Base-by-base conservation (phyloP, 2,888 invertebrate species). In the Chesias legatella region DNA sequence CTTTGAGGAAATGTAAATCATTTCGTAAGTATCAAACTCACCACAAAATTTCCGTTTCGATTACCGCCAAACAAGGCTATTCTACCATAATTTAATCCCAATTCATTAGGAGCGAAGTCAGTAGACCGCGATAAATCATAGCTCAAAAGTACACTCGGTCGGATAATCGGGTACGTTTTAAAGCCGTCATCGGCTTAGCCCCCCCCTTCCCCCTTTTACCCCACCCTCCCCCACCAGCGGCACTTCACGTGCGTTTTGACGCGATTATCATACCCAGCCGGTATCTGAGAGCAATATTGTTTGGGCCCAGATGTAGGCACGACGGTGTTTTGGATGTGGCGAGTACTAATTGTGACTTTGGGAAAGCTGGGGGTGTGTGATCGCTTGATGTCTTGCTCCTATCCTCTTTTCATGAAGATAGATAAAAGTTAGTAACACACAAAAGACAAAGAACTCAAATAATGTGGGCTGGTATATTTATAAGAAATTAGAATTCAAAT, bases 211-310 rank as follows among this genome's bases (percentile, higher is more conserved):
- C 44, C 21, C 30, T 36, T 28, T 38, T 43, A 46, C 34, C 32
- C 33, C 33, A 24, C 25, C 43, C 38, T 51, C 48, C 49, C 52
- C 54, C 49, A 50, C 59, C 57, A 56, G 65, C 62, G 71, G 71
- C 75, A 77, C 84, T 85, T 82, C 83, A 84, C 83, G 85, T 85
- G 85, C 86, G 85, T 86, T 86, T 86, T 88, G 85, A 88, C 84
- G 84, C 84, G 86, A 88, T 88, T 88, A 88, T 85, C 84, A 84
- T 84, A 83, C 81, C 77, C 80, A 71, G 77, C 58, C 80, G 69
- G 80, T 82, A 85, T 85, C 84, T 81, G 76, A 66, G 79, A 74
- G 80, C 84, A 81, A 84, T 86, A 84, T 85, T 83, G 85, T 85
- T 80, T 77, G 80, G 43, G 27, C 31, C 31, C 6, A 24, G 48